phyloP scores from a whole-genome alignment of 2,797 vertebrate genomes.

The Mormyrops attenuatus region DNA sequence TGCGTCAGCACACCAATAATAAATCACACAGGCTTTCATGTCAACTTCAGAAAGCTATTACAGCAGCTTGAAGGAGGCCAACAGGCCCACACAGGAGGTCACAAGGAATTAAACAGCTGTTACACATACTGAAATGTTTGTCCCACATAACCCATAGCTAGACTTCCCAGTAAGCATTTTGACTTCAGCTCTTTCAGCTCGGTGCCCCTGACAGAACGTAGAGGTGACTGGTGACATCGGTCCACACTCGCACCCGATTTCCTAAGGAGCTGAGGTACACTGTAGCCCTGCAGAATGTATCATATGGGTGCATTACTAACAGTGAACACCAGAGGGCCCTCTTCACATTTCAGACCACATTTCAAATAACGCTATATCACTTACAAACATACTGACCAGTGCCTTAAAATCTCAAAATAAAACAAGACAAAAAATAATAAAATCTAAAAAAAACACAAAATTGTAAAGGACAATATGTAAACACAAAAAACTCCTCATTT shows the following conservation, averaged over 20 bases:
- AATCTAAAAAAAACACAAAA: not conserved
- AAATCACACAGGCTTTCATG: not conserved
- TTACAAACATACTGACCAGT: not conserved
- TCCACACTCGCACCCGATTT: not conserved
- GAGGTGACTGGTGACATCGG: not conserved
- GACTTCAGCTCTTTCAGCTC: not conserved
- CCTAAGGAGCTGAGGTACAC: not conserved
- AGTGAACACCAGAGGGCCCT: slow-evolving; percentile 53
- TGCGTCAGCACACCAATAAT: slow-evolving; percentile 8
- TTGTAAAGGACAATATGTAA: not conserved
- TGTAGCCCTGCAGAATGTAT: not conserved
- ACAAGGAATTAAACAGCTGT: slow-evolving; percentile 4
- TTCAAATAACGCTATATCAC: not conserved
- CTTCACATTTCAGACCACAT: not conserved
- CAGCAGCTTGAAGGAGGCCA: not conserved
- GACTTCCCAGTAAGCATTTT: not conserved
- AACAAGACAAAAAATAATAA: not conserved
- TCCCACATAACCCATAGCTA: not conserved
- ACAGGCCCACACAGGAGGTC: not conserved
- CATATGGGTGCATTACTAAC: slow-evolving; percentile 32
- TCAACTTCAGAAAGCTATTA: slow-evolving; percentile 1
- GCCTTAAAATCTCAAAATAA: not conserved
- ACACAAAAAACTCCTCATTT: not conserved
- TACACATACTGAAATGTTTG: not conserved
- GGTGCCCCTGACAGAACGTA: not conserved